These are phyloP conservation scores for Catotricha subobsoleta DNA, from an alignment of 2,888 invertebrate genomes.

Conservation along the genomic window DNA sequence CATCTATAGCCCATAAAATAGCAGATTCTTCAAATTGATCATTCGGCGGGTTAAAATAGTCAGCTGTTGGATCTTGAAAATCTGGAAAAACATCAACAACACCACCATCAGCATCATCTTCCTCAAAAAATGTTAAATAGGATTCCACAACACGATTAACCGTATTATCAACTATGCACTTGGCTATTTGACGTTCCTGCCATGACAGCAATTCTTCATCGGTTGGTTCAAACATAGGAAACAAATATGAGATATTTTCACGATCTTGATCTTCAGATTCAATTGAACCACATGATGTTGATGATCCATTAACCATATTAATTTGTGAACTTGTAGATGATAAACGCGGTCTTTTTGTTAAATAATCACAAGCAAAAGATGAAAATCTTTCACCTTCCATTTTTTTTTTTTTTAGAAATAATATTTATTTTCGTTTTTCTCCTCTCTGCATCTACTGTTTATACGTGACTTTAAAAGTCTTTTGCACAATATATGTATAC, in stretches of 20 bases:
- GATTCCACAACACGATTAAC: slow-evolving; percentile 11
- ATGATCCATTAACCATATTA: background rate
- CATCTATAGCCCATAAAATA: slow-evolving; percentile 11
- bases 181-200: slow-evolving; percentile 11
- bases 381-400: slow-evolving; percentile 2
- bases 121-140: slow-evolving; percentile 5
- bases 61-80: no score
- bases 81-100: no score
- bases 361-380: background rate
- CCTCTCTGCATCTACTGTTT: no score
- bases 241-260: background rate
- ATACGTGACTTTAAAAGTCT: no score
- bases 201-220: slow-evolving; percentile 9
- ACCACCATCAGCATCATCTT: no score
- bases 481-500: no score
- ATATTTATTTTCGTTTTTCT: no score
- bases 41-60: background rate
- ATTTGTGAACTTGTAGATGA: background rate
- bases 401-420: no score
- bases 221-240: slow-evolving; percentile 1
- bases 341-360: background rate
- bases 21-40: slow-evolving; percentile 11
- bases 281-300: background rate
- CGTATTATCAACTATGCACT: slow-evolving; percentile 11
- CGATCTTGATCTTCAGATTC: background rate